Base-by-base conservation (phyloP, 37 sponge, comb jelly and placozoan genomes). In the Agelas oroides region DNA sequence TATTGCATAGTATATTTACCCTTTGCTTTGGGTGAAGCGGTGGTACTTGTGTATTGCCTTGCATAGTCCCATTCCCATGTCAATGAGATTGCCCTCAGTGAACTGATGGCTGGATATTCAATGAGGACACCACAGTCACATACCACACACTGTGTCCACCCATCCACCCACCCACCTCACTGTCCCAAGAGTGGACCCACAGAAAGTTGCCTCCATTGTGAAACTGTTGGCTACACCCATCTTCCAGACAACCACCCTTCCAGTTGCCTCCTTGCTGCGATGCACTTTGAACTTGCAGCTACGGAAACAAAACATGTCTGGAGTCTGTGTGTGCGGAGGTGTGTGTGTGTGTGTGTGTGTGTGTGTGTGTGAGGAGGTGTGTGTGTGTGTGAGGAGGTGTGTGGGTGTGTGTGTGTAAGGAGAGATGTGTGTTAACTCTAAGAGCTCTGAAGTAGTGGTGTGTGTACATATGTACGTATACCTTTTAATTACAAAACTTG, bases 131-230 rank as follows among this genome's bases (percentile, higher is more conserved):
- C 8, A 46, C n/a, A n/a, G n/a, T n/a, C 46, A 46, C 46, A 8
- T 46, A 46, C 46, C 46, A 46, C 46, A 46, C 46, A 46, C 8
- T 46, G 46, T 12, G 8, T 3, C 6, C 46, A 46, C 46, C 46
- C n/a, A 61, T 6, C 62, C 11, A 2, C 62, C 62, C 5, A 61
- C 33, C 25, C n/a, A 23, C n/a, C n/a, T 40, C 20, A 46, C 46
- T 46, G 27, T 28, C 8, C 53, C 32, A 12, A 84, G 84, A 69
- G 73, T 92, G 25, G 90, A 84, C 15, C 97, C 97, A 89, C 97
- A 96, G 77, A 96, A 96, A 13, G 94, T 87, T 32, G 90, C 79
- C 79, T 96, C 97, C 85, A 96, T 65, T 1, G 97, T 96, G 78
- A 92, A 96, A 73, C 94, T 87, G 70, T 92, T 82, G 35, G 75